A percentile compares a stretch with the other conserved stretches of the same genome.
Conservation (phyloP, 2,113 vertebrate species). For the Pteruthius melanotis region DNA sequence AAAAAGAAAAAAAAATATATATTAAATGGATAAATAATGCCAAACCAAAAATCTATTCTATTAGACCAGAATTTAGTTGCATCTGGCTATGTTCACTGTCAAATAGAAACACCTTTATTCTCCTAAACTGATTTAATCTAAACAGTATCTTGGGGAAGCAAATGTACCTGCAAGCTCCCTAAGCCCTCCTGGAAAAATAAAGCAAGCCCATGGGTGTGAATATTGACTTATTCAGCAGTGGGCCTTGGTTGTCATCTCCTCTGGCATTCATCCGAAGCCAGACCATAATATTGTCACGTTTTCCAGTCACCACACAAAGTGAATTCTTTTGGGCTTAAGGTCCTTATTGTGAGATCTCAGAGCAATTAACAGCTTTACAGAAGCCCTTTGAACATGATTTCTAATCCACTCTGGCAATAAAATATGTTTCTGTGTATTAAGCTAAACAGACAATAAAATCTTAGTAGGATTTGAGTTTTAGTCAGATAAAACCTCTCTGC, state of each 20-base stretch:
- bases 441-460: background rate
- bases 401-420: background rate
- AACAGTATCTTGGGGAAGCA: background rate
- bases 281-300: background rate
- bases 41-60: background rate
- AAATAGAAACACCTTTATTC: background rate
- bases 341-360: background rate
- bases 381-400: background rate
- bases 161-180: accelerated
- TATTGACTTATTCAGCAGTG: background rate
- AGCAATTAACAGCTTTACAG: background rate
- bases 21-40: background rate
- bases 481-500: background rate
- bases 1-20: background rate
- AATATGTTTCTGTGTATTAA: background rate
- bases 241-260: background rate
- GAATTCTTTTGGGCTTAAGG: background rate
- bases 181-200: background rate
- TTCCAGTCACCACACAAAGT: background rate
- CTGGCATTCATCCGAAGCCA: background rate
- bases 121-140: background rate
- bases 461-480: background rate
- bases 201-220: background rate
- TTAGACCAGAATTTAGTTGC: background rate
- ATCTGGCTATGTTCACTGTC: background rate